These are phyloP conservation scores for Cynoglossus semilaevis DNA, from an alignment of 2,113 vertebrate species.

Conservation along the genomic window DNA sequence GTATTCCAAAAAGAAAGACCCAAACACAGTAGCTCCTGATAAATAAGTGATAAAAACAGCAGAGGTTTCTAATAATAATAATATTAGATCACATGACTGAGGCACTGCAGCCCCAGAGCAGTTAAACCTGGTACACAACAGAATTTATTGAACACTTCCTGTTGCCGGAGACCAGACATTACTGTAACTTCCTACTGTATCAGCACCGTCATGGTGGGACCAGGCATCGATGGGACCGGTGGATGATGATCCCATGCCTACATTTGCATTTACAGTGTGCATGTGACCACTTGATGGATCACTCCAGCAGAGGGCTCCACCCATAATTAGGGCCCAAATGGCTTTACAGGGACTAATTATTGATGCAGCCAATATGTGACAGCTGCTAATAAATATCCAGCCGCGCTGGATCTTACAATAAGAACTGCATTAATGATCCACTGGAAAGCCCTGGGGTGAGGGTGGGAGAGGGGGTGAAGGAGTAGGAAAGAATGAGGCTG, in stretches of 20 bases:
- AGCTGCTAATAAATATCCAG: slow-evolving; percentile 57
- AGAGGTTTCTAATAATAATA: neutral
- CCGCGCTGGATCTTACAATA: slow-evolving; percentile 26
- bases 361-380: slow-evolving; percentile 60
- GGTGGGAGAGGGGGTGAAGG: slow-evolving; percentile 8
- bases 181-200: slow-evolving; percentile 6
- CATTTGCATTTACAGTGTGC: slow-evolving; percentile 36
- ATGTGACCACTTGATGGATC: slow-evolving; percentile 55
- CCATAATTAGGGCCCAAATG: slow-evolving; percentile 63
- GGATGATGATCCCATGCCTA: slow-evolving; percentile 2
- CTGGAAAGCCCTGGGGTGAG: slow-evolving; percentile 15
- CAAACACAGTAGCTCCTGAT: neutral
- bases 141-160: neutral
- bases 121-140: slow-evolving; percentile 3
- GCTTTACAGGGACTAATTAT: slow-evolving; percentile 63
- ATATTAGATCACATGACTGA: neutral
- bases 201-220: slow-evolving; percentile 1
- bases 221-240: slow-evolving; percentile 4
- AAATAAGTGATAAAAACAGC: neutral
- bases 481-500: neutral
- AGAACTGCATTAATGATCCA: slow-evolving; percentile 34
- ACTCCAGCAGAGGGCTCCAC: slow-evolving; percentile 21
- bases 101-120: neutral
- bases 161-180: slow-evolving; percentile 13
- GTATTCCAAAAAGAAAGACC: too few relatives aligned